Base-by-base conservation (phyloP, 2,113 vertebrate species). In the Sylvilagus bachmani region DNA sequence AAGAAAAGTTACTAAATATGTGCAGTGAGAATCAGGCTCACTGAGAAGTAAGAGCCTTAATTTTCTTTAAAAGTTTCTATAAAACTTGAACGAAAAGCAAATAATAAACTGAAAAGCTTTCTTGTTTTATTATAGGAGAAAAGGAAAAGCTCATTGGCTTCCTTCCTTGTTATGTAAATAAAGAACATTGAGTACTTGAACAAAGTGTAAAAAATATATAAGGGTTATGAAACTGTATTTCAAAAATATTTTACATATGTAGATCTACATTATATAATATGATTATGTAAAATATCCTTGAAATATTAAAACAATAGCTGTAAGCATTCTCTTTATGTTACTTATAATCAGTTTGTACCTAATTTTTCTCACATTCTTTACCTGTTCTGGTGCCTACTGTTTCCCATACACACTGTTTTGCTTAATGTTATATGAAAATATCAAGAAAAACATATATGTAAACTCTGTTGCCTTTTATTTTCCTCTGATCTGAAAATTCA, bases 401-500 rank as follows among this genome's bases (percentile, higher is more conserved):
- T 6, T 29, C 55, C 8, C 27, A 74, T 36, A 67, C 1, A 6
- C 19, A 25, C 17, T 1, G 29, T 71, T 93, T 83, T 77, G 49
- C 21, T 61, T 10, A 92, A 70, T 7, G 53, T 4, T 25, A 13
- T 82, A 2, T 38, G 33, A 90, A 25, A 53, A 13, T 36, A 71
- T 66, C 11, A 29, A 58, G 69, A 44, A 19, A 96, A 91, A 73
- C 2, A 21, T 24, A 27, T 1, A 2, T 85, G 31, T 13, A 78
- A 70, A 80, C 0, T 74, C n/a, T 12, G 10, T 74, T 82, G 16
- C 22, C 16, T 91, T 69, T 90, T 90, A 82, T 77, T 89, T 90
- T 93, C 10, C 10, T 89, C 25, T 74, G 66, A 82, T 14, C 83
- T 89, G 31, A 86, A 96, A 95, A 91, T 62, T n/a, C 71, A 74